Base-by-base conservation (phyloP, 2,888 invertebrate genomes). In the Chydorus sphaericus region DNA sequence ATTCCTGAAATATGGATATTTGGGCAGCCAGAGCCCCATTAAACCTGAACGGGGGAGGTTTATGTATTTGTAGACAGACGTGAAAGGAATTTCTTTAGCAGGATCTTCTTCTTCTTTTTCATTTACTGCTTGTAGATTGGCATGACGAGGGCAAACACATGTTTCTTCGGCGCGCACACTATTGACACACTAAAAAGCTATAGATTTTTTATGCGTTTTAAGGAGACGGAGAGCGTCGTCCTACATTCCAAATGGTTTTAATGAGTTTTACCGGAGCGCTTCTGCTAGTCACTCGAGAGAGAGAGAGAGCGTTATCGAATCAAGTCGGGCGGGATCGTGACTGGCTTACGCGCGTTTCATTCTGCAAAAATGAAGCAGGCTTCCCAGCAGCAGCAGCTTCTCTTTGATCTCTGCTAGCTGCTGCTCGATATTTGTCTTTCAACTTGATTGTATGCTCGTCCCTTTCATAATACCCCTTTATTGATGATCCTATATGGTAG, bases 361-460 rank as follows among this genome's bases (percentile, higher is more conserved):
- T n/a, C n/a, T n/a, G n/a, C n/a, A n/a, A n/a, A n/a, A n/a, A n/a
- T n/a, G n/a, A n/a, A n/a, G n/a, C n/a, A n/a, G n/a, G n/a, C n/a
- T n/a, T n/a, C n/a, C n/a, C n/a, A 38, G 38, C 38, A 14, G 38
- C n/a, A 38, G 14, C 10, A 38, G 38, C 10, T 14, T 18, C 10
- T 1, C 44, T 44, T 44, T 44, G 44, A 44, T 44, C 44, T 44
- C n/a, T 16, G 23, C 8, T 39, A 10, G 39, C 39, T 44, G 44
- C n/a, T 28, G 44, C 28, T 44, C 44, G 44, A 44, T 44, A 44
- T 44, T 44, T 44, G 44, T 44, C 44, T 26, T 44, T 26, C 44
- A n/a, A 16, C 44, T 23, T 44, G 44, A 44, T 44, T 44, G 44
- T 16, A 14, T 23, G n/a, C 23, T 23, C 44, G 26, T 8, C 26